Evolutionary conservation across 2,888 invertebrate species (phyloP), one percentile per base, ranked within the genome.

Genomic region (Melanostoma mellinum): DNA sequence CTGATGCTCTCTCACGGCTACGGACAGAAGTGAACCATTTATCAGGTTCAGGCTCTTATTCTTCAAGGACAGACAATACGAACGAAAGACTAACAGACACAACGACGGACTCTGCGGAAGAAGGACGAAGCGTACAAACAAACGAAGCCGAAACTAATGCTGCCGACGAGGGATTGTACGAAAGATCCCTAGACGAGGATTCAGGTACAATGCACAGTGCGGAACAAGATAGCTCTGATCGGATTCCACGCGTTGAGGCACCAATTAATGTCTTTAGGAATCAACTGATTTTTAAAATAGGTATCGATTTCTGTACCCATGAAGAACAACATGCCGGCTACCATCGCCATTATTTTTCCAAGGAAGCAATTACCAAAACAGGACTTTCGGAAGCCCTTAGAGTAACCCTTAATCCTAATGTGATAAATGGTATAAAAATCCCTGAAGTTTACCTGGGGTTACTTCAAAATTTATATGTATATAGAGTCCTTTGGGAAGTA

Each of bases 401-500:
- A 6, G 48, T 20, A 20, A 20, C 20, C 20, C 20, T 20, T 20
- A 20, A 20, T 20, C 20, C 20, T 20, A 20, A 44, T 72, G 69
- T 35, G 32, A 30, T 2, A 36, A 58, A 56, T 46, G 76, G 44
- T 20, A 69, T 82, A 6, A 63, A 71, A 56, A 80, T 73, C 10
- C 58, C 71, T 0, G 68, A 71, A 40, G 2, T 53, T 3, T 38
- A 42, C 10, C 73, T 77, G n/a, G 56, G 63, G 20, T 8, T 69
- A 10, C 53, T 82, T 10, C 69, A 78, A 58, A 48, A 65, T 8
- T 36, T 69, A 6, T 80, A 56, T 69, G 4, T 80, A 56, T 6
- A 3, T 76, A 20, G 58, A 50, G 8, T 30, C 30, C 6, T 52
- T 63, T 30, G n/a, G 4, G 6, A 50, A 50, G 4, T 71, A 35